Base-by-base conservation (phyloP, 1,140 invertebrate genomes). In the Halictus rubicundus region DNA sequence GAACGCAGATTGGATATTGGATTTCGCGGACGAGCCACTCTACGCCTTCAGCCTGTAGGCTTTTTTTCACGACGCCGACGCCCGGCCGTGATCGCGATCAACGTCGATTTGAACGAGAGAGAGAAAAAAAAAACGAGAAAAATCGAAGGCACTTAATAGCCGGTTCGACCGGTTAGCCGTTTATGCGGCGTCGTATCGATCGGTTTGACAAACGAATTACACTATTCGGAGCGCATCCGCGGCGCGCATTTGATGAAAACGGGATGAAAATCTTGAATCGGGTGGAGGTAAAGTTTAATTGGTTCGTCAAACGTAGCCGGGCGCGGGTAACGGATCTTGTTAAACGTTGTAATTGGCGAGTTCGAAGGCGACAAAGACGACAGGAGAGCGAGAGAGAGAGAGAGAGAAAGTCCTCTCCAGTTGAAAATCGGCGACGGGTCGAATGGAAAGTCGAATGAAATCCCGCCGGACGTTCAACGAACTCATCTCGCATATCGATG, bases 1-100 rank as follows among this genome's bases (percentile, higher is more conserved):
- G 82, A 76, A 85, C 84, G 80, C 84, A 86, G 84, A 86, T 86
- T 86, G 80, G 84, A 86, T 85, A 85, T 85, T 85, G 84, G 80
- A 82, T 86, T 86, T 85, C 83, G 65, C 71, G 70, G 84, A 71
- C 65, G 68, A 72, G 71, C 59, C 64, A 68, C 80, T 71, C 65
- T 39, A 42, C 61, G 42, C 23, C 68, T 73, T 71, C 65, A 65
- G 23, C 54, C 59, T 52, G 49, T 42, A 37, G 71, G 25, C 39
- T 49, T 52, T 52, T 60, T 27, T 46, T 54, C 57, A 9, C 39
- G 27, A 3, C 19, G 42, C n/a, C 39, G 27, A 3, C 19, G 42
- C n/a, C 10, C 65, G 39, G 0, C 8, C 14, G 5, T 9, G 27
- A 16, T 23, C 61, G 49, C 72, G 63, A 54, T 32, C 60, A 23